Percentiles rank a stretch among this genome's conserved stretches.
These are phyloP conservation scores for Amphibalanus amphitrite DNA, from an alignment of 1,140 invertebrate species.

Conservation along the genomic window DNA sequence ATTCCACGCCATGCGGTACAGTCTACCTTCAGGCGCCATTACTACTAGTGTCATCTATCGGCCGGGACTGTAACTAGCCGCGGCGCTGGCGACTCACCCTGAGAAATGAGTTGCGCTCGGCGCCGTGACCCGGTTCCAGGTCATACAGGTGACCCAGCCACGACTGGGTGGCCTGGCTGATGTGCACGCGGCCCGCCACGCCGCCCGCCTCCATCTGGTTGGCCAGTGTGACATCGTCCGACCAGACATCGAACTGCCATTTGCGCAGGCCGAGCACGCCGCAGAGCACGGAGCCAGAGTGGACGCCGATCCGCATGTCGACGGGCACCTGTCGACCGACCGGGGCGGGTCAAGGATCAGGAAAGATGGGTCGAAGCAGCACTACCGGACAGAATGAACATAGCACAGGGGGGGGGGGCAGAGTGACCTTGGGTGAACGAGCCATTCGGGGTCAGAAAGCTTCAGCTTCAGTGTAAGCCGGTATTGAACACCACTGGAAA, in stretches of 20 bases:
- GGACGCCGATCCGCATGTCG: constrained; percentile 91
- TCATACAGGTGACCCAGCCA: constrained; percentile 76
- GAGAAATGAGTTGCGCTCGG: constrained; percentile 63
- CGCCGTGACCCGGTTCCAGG: constrained; percentile 77
- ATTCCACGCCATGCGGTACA: no score
- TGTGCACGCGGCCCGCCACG: constrained; percentile 78
- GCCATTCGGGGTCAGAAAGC: no score
- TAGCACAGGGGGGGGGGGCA: no score
- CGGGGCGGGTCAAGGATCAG: no score
- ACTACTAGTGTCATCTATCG: no score
- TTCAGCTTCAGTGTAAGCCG: no score
- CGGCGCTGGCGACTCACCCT: constrained; percentile 31
- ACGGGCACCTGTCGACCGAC: constrained; percentile 53
- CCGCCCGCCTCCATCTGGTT: constrained; percentile 94
- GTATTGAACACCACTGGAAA: no score
- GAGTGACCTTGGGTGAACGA: no score
- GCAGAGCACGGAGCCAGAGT: constrained; percentile 83
- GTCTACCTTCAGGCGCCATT: no score
- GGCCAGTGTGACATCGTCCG: constrained; percentile 91
- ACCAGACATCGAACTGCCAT: constrained; percentile 98
- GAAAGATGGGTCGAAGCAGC: no score
- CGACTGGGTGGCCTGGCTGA: constrained; percentile 65
- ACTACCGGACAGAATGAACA: no score
- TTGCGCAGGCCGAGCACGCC: constrained; percentile 80
- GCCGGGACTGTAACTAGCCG: no score